Evolutionary conservation across 2,888 invertebrate genomes (phyloP).

Genomic region (Epinotia ramella): DNA sequence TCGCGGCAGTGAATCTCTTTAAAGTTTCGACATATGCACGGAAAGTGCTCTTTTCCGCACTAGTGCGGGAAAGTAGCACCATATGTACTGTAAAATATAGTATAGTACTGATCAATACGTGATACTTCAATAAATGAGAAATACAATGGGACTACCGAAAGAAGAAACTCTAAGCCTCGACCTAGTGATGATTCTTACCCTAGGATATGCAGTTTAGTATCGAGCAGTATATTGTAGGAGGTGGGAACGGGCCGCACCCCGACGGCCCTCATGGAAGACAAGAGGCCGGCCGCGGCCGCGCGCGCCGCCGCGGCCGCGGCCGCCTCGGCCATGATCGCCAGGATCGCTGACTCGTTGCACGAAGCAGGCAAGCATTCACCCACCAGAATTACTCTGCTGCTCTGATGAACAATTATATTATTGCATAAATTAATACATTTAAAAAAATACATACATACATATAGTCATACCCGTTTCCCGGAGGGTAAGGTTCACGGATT

Average conservation of each 20-base stretch:
- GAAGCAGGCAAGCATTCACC: conserved; percentile 91
- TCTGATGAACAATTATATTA: background rate
- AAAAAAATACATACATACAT: no score
- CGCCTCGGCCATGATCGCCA: conserved; percentile 67
- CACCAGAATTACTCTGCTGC: conserved; percentile 88
- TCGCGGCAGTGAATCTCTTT: no score
- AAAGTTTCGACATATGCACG: no score
- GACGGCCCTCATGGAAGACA: conserved; percentile 79
- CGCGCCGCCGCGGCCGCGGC: conserved; percentile 68
- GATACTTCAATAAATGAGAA: background rate
- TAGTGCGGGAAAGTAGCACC: no score
- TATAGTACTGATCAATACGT: background rate
- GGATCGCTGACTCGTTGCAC: conserved; percentile 85
- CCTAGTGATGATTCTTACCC: conserved; percentile 77
- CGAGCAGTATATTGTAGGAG: conserved; percentile 86
- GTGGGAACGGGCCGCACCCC: conserved; percentile 89
- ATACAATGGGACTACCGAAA: background rate
- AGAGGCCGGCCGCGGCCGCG: conserved; percentile 69
- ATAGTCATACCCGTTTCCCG: no score
- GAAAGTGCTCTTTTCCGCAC: no score
- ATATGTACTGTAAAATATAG: no score
- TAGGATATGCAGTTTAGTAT: conserved; percentile 88
- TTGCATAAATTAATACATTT: background rate
- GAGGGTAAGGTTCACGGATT: no score
- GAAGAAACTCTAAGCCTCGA: background rate